Conservation (phyloP, 2,888 invertebrate species). For the Podotricha telesiphe region DNA sequence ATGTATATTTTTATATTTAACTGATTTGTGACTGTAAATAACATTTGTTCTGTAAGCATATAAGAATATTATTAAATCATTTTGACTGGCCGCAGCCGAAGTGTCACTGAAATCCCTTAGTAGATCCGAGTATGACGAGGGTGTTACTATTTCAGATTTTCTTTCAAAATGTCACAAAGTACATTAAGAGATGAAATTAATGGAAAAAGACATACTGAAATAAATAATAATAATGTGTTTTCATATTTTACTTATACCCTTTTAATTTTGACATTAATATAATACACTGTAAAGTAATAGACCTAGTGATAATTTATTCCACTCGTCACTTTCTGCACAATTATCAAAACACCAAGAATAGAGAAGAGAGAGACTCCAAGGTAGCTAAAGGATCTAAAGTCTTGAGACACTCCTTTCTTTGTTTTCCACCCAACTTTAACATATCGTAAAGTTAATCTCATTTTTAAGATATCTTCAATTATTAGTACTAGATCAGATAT, state of each 20-base stretch:
- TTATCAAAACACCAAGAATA: too few species aligned
- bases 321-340: too few species aligned
- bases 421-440: too few species aligned
- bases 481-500: too few species aligned
- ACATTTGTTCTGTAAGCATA: not conserved
- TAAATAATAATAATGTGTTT: not conserved
- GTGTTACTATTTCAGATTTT: conserved; percentile 39
- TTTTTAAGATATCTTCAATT: too few species aligned
- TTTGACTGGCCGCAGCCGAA: conserved; percentile 22
- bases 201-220: not conserved
- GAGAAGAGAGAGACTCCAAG: too few species aligned
- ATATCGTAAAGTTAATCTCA: too few species aligned
- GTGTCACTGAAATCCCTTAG: conserved; percentile 38
- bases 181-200: conserved; percentile 15
- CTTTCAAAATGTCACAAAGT: conserved; percentile 29
- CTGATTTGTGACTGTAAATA: not conserved
- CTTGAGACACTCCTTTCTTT: too few species aligned
- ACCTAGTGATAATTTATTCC: too few species aligned
- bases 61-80: conserved; percentile 7
- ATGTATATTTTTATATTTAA: too few species aligned
- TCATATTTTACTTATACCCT: not conserved
- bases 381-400: too few species aligned
- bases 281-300: too few species aligned
- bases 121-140: conserved; percentile 37
- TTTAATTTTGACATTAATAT: not conserved